Percentiles rank a stretch among this genome's conserved stretches.
These are phyloP conservation scores for Aphrocallistes beatrix DNA, from an alignment of 37 sponge, comb jelly and placozoan genomes.

Conservation along the genomic window DNA sequence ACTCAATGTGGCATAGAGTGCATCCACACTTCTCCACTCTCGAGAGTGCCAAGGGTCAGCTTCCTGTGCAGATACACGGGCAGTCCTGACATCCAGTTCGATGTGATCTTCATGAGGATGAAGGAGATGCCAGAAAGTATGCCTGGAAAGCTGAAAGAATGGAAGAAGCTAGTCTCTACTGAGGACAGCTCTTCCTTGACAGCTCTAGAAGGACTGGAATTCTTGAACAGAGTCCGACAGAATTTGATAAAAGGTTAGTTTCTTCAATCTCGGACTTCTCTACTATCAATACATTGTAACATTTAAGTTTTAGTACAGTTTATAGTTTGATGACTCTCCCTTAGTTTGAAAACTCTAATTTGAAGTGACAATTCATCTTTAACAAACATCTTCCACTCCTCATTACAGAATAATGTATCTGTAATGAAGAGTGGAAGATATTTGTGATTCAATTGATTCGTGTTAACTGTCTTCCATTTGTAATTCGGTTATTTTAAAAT, in stretches of 20 bases:
- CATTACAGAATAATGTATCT: too few relatives aligned
- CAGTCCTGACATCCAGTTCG: slow-evolving; percentile 40
- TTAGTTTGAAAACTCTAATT: too few relatives aligned
- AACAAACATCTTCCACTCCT: too few relatives aligned
- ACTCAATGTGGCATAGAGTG: slow-evolving; percentile 39
- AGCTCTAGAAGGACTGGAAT: slow-evolving; percentile 3
- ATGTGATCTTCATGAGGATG: slow-evolving; percentile 48
- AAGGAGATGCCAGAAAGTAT: background rate
- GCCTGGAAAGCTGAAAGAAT: background rate
- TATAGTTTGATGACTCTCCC: too few relatives aligned
- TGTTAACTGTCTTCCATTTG: too few relatives aligned
- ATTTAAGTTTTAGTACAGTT: too few relatives aligned
- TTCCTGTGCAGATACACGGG: slow-evolving; percentile 33
- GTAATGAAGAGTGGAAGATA: too few relatives aligned
- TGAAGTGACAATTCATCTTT: too few relatives aligned
- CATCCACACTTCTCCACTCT: slow-evolving; percentile 44
- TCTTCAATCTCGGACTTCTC: too few relatives aligned
- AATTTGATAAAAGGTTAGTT: background rate
- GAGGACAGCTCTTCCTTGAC: background rate
- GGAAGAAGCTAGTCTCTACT: background rate
- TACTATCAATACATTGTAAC: too few relatives aligned
- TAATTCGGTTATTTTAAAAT: too few relatives aligned
- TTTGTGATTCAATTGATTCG: too few relatives aligned
- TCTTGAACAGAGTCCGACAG: background rate
- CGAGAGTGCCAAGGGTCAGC: slow-evolving; percentile 64